phyloP scores from a whole-genome alignment of 2,888 invertebrate species.

The Metopia argyrocephala region DNA sequence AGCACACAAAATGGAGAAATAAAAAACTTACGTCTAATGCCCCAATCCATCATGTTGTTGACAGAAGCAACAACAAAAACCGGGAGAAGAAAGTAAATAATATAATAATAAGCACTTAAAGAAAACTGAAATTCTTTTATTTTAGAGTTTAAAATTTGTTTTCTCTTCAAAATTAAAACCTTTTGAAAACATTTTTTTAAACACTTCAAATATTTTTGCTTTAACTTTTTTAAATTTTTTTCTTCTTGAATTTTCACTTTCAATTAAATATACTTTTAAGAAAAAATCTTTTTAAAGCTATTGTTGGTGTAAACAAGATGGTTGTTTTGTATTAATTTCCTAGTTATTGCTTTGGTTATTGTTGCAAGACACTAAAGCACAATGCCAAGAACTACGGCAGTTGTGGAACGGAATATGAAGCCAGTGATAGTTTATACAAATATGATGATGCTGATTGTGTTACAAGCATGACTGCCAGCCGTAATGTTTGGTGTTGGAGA shows the following conservation, averaged over 20 bases:
- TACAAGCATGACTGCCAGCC: background rate
- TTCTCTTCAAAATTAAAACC: slow-evolving; percentile 3
- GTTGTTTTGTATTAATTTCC: background rate
- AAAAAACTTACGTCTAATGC: slow-evolving; percentile 84
- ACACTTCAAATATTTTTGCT: background rate
- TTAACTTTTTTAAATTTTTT: slow-evolving; percentile 1
- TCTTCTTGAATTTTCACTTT: slow-evolving; percentile 8
- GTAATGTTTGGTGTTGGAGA: slow-evolving; percentile 20
- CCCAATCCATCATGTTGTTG: slow-evolving; percentile 86
- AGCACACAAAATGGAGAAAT: background rate
- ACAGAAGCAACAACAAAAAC: slow-evolving; percentile 62
- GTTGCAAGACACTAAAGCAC: slow-evolving; percentile 35
- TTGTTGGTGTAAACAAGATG: background rate
- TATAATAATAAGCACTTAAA: slow-evolving; percentile 5
- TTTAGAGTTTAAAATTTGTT: background rate
- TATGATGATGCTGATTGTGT: slow-evolving; percentile 4
- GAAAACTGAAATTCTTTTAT: slow-evolving; percentile 3
- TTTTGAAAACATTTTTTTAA: slow-evolving; percentile 25
- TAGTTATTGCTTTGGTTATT: slow-evolving; percentile 16
- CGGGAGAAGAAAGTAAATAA: slow-evolving; percentile 50
- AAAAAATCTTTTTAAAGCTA: background rate
- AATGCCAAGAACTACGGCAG: slow-evolving; percentile 47
- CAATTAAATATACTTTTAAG: slow-evolving; percentile 11
- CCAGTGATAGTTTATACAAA: background rate
- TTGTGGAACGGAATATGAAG: slow-evolving; percentile 46